Conservation (phyloP, 2,113 vertebrate species). For the Sinocyclocheilus maitianheensis region DNA sequence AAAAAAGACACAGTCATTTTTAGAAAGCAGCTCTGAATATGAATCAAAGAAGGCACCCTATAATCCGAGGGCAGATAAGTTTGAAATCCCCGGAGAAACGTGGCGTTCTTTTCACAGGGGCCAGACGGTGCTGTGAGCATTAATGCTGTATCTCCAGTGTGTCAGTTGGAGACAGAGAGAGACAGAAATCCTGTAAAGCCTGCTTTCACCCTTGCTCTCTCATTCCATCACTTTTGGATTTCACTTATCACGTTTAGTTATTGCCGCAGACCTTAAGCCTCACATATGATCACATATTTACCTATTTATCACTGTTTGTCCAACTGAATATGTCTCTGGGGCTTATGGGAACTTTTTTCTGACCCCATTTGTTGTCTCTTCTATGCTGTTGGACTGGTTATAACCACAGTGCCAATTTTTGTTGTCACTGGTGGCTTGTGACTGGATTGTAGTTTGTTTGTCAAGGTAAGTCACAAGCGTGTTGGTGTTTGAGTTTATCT, state of each 20-base stretch:
- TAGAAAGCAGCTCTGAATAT: conserved; percentile 60
- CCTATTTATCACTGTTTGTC: conserved; percentile 53
- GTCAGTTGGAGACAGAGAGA: conserved; percentile 49
- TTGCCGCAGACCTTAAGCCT: conserved; percentile 29
- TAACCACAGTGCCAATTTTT: neutral
- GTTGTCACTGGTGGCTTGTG: neutral
- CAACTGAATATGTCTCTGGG: conserved; percentile 21
- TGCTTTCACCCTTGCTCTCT: conserved; percentile 43
- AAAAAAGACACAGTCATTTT: conserved; percentile 46
- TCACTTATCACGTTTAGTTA: conserved; percentile 45
- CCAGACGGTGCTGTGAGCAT: conserved; percentile 56
- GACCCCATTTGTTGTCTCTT: conserved; percentile 42
- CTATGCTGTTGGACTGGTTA: conserved; percentile 22
- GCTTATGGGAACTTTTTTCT: conserved; percentile 34
- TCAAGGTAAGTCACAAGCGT: neutral
- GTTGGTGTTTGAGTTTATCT: neutral
- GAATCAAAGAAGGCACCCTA: conserved; percentile 61
- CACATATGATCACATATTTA: conserved; percentile 43
- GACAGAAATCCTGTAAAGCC: conserved; percentile 30
- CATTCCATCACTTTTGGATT: conserved; percentile 43
- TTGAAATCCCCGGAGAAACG: conserved; percentile 55
- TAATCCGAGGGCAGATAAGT: conserved; percentile 57
- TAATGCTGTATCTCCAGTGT: conserved; percentile 52
- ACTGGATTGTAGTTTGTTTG: neutral
- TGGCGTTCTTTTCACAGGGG: conserved; percentile 53